Conservation (phyloP, 2,888 invertebrate species). For the Drosophila falleni region DNA sequence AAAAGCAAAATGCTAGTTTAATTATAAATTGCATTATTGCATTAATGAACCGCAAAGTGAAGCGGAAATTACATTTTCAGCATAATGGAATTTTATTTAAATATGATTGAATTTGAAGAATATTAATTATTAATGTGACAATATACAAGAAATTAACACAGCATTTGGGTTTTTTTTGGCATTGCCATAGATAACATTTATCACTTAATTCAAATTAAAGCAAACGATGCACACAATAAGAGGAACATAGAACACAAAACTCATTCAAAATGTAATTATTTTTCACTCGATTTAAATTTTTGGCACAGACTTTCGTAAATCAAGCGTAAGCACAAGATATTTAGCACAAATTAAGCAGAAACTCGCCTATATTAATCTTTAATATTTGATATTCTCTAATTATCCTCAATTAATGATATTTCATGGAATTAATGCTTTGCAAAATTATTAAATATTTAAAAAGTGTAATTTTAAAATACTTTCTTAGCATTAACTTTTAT, state of each 20-base stretch:
- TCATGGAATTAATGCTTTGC: not conserved
- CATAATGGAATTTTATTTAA: not conserved
- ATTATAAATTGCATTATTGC: slow-evolving; percentile 5
- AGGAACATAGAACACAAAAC: slow-evolving; percentile 7
- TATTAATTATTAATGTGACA: not conserved
- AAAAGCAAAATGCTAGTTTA: not conserved
- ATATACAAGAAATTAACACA: not conserved
- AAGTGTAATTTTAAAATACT: not conserved
- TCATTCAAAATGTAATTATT: slow-evolving; percentile 29
- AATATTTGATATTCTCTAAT: not conserved
- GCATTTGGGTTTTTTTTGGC: not conserved
- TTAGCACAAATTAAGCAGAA: not conserved
- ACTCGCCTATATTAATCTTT: not conserved
- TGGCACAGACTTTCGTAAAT: slow-evolving; percentile 11
- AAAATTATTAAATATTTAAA: not conserved
- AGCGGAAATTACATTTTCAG: slow-evolving; percentile 3
- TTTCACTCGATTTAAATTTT: slow-evolving; percentile 32
- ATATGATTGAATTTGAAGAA: slow-evolving; percentile 3
- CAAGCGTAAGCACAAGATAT: slow-evolving; percentile 23
- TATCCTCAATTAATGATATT: not conserved
- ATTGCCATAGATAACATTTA: not conserved
- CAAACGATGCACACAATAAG: slow-evolving; percentile 16
- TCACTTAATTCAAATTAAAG: not conserved
- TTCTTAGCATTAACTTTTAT: not conserved
- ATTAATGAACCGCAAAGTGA: not conserved